Evolutionary conservation across 2,888 invertebrate species (phyloP).

Genomic region (Drosophila vallismaia): DNA sequence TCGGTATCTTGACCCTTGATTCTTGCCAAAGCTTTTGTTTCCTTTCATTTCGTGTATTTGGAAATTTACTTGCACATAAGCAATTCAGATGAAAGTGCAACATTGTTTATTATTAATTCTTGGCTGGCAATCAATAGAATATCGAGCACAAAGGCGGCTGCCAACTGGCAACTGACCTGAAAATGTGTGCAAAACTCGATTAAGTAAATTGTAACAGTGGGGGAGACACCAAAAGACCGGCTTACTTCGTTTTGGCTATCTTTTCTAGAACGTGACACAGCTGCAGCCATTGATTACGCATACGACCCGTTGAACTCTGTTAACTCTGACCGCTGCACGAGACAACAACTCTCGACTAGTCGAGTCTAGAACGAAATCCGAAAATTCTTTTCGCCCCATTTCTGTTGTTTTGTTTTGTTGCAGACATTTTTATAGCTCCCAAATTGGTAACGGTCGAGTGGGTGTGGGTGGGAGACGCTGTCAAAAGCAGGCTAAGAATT

Average conservation of each 20-base stretch:
- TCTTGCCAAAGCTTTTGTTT: constrained; percentile 21
- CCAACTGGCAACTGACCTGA: constrained; percentile 77
- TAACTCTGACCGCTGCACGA: constrained; percentile 46
- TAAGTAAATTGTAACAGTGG: constrained; percentile 67
- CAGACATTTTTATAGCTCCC: constrained; percentile 73
- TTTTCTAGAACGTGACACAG: constrained; percentile 43
- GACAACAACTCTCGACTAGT: constrained; percentile 16
- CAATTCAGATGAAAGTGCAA: constrained; percentile 42
- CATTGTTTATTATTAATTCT: constrained; percentile 40
- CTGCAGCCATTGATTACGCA: constrained; percentile 77
- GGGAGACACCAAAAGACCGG: constrained; percentile 18
- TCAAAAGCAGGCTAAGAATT: constrained; percentile 46
- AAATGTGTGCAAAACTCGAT: constrained; percentile 70
- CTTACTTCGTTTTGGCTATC: constrained; percentile 24
- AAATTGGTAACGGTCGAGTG: constrained; percentile 39
- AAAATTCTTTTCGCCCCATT: constrained; percentile 2
- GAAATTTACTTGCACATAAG: constrained; percentile 29
- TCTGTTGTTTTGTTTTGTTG: constrained; percentile 42
- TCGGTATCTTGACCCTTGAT: constrained; percentile 26
- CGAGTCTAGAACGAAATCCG: constrained; percentile 18
- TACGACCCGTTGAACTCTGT: constrained; percentile 63
- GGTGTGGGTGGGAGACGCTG: constrained; percentile 32
- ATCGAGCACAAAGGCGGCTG: constrained; percentile 57
- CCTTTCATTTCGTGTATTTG: constrained; percentile 4
- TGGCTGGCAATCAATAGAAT: constrained; percentile 58